Percentiles rank a stretch among this genome's conserved stretches.
These are phyloP conservation scores for Meandrusa payeni DNA, from an alignment of 2,888 invertebrate species.

Conservation along the genomic window DNA sequence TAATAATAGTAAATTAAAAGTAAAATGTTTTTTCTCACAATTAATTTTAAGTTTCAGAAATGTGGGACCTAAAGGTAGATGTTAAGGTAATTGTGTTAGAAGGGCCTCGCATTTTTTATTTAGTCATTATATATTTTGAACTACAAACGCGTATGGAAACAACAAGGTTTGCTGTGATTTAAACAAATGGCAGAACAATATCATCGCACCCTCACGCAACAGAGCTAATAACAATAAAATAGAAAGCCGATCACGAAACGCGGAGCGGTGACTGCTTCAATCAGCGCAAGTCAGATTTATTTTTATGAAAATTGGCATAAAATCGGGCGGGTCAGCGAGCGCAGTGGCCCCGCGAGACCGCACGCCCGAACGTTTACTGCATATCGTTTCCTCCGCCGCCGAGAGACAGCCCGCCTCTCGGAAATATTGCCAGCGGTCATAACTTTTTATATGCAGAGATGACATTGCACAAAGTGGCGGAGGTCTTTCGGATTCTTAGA, in stretches of 20 bases:
- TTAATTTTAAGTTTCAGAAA: too few species aligned
- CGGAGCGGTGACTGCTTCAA: constrained; percentile 76
- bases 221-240: constrained; percentile 80
- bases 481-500: constrained; percentile 42
- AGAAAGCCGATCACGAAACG: constrained; percentile 71
- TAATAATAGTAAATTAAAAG: too few species aligned
- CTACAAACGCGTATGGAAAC: too few species aligned
- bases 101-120: too few species aligned
- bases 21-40: too few species aligned
- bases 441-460: constrained; percentile 81
- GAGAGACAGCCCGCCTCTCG: constrained; percentile 45
- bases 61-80: too few species aligned
- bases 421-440: constrained; percentile 78
- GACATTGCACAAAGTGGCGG: constrained; percentile 77
- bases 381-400: constrained; percentile 75
- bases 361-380: constrained; percentile 79
- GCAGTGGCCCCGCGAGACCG: constrained; percentile 74
- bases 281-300: constrained; percentile 79
- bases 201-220: constrained; percentile 74
- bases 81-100: too few species aligned
- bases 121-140: too few species aligned
- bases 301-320: constrained; percentile 82
- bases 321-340: constrained; percentile 74
- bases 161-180: too few species aligned
- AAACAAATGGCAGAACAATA: constrained; percentile 77